phyloP scores from a whole-genome alignment of 1,140 invertebrate species.

The Trichonephila clavata region DNA sequence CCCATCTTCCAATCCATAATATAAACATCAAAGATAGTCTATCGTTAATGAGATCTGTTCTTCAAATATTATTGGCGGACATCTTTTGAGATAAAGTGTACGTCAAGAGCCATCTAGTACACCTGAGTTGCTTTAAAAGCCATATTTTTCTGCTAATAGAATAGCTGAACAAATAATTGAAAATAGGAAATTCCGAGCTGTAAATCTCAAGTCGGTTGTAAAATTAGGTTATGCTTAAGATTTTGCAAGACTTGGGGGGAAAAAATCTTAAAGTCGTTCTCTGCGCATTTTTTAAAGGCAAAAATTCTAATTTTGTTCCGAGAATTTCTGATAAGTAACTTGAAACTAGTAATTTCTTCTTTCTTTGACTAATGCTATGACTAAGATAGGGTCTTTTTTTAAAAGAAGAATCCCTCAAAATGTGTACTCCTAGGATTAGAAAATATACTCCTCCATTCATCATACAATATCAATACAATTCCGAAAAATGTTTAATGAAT shows the following conservation, averaged over 20 bases:
- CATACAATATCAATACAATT: no score
- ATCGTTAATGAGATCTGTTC: conserved; percentile 50
- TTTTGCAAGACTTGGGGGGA: neutral
- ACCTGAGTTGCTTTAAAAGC: conserved; percentile 39
- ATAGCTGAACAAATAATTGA: conserved; percentile 47
- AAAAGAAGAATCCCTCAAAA: no score
- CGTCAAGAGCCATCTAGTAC: neutral
- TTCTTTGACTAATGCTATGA: no score
- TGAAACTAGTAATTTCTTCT: no score
- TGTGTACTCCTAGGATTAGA: no score
- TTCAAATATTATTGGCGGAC: conserved; percentile 58
- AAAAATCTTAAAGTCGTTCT: neutral
- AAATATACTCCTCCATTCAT: no score
- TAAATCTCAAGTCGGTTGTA: conserved; percentile 20
- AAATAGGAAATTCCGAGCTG: conserved; percentile 8
- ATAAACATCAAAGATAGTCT: conserved; percentile 37
- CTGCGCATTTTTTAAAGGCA: neutral
- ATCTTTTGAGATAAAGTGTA: conserved; percentile 10
- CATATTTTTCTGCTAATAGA: conserved; percentile 38
- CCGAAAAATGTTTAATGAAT: no score
- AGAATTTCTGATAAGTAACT: no score
- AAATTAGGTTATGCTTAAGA: conserved; percentile 13
- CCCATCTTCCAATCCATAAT: conserved; percentile 44
- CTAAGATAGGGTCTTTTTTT: no score
- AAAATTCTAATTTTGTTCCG: neutral